These are phyloP conservation scores for Cacatua alba DNA, from an alignment of 2,113 vertebrate genomes.

Conservation along the genomic window DNA sequence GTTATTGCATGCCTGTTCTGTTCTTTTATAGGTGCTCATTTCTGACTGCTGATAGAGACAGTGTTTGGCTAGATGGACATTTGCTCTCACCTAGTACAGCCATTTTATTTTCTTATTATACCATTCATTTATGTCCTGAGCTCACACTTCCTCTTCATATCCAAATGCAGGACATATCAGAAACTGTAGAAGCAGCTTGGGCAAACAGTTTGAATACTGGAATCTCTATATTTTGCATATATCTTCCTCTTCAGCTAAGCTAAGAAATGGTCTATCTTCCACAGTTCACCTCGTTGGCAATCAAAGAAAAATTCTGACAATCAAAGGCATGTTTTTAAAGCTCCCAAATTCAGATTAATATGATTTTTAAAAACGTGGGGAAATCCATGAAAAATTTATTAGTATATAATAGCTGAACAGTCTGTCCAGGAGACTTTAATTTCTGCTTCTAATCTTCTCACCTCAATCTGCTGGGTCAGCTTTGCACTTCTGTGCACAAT, in stretches of 20 bases:
- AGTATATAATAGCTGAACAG: conserved; percentile 46
- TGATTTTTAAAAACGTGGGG: background rate
- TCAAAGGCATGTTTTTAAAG: conserved; percentile 12
- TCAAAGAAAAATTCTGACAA: conserved; percentile 8
- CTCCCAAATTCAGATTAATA: conserved; percentile 20
- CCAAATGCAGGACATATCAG: background rate
- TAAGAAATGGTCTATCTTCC: background rate
- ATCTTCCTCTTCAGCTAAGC: background rate
- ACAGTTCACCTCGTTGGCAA: background rate
- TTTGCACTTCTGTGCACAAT: conserved; percentile 48
- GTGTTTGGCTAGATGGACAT: background rate
- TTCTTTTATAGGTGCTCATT: fast-evolving
- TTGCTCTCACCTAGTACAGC: background rate
- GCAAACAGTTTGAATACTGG: background rate
- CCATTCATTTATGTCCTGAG: background rate
- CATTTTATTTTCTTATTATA: background rate
- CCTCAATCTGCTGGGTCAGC: conserved; percentile 58
- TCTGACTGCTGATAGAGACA: background rate
- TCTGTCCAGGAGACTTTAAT: conserved; percentile 62
- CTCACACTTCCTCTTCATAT: background rate
- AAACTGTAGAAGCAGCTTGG: background rate
- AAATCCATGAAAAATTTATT: conserved; percentile 57
- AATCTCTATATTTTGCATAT: background rate
- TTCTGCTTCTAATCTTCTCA: conserved; percentile 62
- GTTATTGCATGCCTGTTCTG: background rate